These are phyloP conservation scores for Acropora tenuis DNA, from an alignment of 64 coral and sea anemone species.

Conservation along the genomic window DNA sequence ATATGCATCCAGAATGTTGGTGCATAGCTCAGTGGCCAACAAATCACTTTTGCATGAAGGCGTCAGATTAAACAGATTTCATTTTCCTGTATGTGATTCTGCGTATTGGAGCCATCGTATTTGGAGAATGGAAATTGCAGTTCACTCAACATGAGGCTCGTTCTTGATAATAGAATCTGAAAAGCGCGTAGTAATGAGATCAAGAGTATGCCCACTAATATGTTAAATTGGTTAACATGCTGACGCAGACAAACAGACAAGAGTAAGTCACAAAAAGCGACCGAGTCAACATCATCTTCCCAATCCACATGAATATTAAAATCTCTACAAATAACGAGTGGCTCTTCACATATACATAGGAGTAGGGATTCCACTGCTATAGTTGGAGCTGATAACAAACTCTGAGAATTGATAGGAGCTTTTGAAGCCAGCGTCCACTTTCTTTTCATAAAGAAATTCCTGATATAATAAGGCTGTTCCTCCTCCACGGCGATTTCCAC, in stretches of 20 bases:
- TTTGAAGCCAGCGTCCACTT: slow-evolving; percentile 17
- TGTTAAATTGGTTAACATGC: slow-evolving; percentile 12
- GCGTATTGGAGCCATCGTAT: too few species aligned
- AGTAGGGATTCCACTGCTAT: too few species aligned
- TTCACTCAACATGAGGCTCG: neutral
- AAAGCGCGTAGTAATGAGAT: slow-evolving; percentile 6
- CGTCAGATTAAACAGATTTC: too few species aligned
- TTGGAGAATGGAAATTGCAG: slow-evolving; percentile 36
- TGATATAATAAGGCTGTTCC: slow-evolving; percentile 13
- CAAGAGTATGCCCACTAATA: slow-evolving; percentile 22
- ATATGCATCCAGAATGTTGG: too few species aligned
- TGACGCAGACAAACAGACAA: slow-evolving; percentile 20
- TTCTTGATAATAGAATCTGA: slow-evolving; percentile 8
- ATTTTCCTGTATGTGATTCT: too few species aligned
- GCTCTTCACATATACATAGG: too few species aligned
- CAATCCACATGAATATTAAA: too few species aligned
- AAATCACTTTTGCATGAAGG: too few species aligned
- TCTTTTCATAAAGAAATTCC: neutral
- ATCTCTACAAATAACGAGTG: too few species aligned
- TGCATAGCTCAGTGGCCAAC: too few species aligned
- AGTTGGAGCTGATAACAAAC: too few species aligned
- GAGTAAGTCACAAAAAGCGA: slow-evolving; percentile 8
- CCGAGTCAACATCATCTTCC: too few species aligned
- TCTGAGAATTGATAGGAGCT: slow-evolving; percentile 27
- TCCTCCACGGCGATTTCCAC: neutral